phyloP scores from a whole-genome alignment of 1,140 invertebrate genomes.

The Eumaeus atala region DNA sequence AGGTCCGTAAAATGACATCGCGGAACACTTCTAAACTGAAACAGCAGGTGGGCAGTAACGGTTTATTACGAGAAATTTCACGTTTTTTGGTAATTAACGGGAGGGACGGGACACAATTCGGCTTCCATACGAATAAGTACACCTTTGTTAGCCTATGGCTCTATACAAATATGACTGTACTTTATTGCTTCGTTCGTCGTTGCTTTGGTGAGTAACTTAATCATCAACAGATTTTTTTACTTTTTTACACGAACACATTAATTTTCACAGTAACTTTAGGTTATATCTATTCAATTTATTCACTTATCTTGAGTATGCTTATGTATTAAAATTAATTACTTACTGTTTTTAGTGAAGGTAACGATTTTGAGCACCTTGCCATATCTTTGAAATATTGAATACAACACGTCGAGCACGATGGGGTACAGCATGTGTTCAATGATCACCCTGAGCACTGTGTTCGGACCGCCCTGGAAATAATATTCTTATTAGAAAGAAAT shows the following conservation, averaged over 20 bases:
- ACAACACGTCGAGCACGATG: conserved; percentile 96
- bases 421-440: conserved; percentile 99
- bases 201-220: no score
- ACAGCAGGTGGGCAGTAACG: conserved; percentile 2
- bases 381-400: conserved; percentile 97
- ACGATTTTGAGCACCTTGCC: conserved; percentile 99
- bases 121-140: no score
- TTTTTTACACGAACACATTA: no score
- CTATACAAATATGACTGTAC: no score
- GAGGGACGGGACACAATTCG: background rate
- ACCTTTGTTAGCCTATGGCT: no score
- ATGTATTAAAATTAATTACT: conserved; percentile 75
- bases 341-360: conserved; percentile 99
- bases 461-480: conserved; percentile 87
- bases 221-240: no score
- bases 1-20: conserved; percentile 8
- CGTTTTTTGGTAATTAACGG: conserved; percentile 7
- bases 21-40: conserved; percentile 6
- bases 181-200: no score
- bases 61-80: conserved; percentile 3
- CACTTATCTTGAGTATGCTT: no score
- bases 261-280: no score
- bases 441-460: conserved; percentile 97
- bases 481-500: background rate
- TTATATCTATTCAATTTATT: no score